Evolutionary conservation across 64 coral and sea anemone genomes (phyloP).

Genomic region (Pocillopora damicornis): DNA sequence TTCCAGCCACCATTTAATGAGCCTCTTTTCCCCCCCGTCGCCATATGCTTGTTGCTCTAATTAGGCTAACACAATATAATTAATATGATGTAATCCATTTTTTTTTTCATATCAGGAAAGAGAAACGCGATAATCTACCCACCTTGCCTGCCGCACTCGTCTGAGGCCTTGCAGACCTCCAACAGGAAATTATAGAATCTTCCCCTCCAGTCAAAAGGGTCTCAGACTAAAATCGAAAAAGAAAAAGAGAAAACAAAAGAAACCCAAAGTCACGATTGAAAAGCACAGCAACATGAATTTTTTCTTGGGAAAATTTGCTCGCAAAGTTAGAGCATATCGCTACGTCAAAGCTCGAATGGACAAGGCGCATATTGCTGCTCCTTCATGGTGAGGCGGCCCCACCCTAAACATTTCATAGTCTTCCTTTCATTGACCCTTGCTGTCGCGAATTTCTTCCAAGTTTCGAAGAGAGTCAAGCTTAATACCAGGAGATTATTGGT

Average conservation of each 20-base stretch:
- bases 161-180: slow-evolving; percentile 30
- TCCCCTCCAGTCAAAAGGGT: slow-evolving; percentile 50
- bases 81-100: too few species aligned
- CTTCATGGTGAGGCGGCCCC: neutral
- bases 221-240: slow-evolving; percentile 15
- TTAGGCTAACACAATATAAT: too few species aligned
- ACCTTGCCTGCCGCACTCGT: neutral
- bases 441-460: too few species aligned
- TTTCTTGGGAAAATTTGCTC: too few species aligned
- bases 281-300: neutral
- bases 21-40: too few species aligned
- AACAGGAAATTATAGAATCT: slow-evolving; percentile 53
- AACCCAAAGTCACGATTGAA: neutral
- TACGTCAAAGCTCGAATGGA: neutral
- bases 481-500: too few species aligned
- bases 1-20: too few species aligned
- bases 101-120: too few species aligned
- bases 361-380: neutral
- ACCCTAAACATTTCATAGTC: too few species aligned
- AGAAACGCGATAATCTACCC: neutral
- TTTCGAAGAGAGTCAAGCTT: too few species aligned
- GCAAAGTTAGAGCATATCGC: neutral
- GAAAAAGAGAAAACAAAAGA: neutral
- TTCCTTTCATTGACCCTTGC: too few species aligned
- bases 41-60: too few species aligned